Percentiles rank a stretch among this genome's conserved stretches.
Evolutionary conservation across 2,113 vertebrate species (phyloP).

Genomic region (Hypocryptadius cinnamomeus): DNA sequence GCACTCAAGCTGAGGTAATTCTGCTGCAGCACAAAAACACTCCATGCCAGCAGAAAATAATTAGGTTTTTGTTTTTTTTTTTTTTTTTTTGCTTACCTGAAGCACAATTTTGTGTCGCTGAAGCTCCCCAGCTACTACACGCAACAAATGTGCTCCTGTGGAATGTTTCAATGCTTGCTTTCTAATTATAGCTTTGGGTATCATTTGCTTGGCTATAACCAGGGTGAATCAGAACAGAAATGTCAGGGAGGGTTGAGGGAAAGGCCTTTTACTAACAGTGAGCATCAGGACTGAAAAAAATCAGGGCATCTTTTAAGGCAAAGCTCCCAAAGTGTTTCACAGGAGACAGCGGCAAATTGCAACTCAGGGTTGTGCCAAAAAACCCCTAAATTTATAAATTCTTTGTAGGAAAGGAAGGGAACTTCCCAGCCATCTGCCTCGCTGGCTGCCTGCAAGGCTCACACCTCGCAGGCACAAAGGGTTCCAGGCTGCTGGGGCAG

Average conservation of each 20-base stretch:
- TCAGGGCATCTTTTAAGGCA: background rate
- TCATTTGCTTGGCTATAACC: background rate
- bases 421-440: background rate
- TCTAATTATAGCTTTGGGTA: constrained; percentile 20
- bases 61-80: background rate
- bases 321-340: background rate
- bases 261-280: background rate
- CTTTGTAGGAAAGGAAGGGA: background rate
- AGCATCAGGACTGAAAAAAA: background rate
- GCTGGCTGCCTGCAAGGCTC: background rate
- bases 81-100: background rate
- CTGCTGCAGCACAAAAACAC: background rate
- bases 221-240: constrained; percentile 32
- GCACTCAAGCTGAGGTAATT: background rate
- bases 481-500: background rate
- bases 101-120: background rate
- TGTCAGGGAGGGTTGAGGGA: background rate
- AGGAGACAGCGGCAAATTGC: background rate
- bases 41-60: background rate
- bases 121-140: background rate
- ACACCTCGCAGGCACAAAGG: background rate
- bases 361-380: background rate
- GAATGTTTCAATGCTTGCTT: background rate
- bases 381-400: background rate
- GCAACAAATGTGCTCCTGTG: background rate